phyloP scores from a whole-genome alignment of 1,140 invertebrate species.

The Drosophila watanabei region DNA sequence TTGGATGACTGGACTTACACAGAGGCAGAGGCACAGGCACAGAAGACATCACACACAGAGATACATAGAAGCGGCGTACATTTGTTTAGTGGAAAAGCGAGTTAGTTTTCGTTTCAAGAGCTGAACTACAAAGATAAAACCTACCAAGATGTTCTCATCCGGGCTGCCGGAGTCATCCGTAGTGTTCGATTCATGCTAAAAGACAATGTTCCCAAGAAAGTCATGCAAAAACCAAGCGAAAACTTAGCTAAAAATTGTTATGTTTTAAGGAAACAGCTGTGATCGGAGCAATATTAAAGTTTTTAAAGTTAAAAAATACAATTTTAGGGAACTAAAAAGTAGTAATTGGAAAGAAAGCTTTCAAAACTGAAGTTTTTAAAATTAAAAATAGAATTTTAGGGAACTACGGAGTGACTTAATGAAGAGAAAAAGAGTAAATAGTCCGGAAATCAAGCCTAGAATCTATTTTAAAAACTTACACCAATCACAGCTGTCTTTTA shows the following conservation, averaged over 20 bases:
- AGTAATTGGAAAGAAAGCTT: too few relatives aligned
- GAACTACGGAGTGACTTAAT: not conserved
- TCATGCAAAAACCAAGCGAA: conserved; percentile 67
- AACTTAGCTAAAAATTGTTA: conserved; percentile 17
- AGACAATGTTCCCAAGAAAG: conserved; percentile 33
- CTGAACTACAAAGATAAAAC: conserved; percentile 57
- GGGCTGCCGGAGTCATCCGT: conserved; percentile 86
- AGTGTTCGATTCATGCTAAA: conserved; percentile 62
- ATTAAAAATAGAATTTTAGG: not conserved
- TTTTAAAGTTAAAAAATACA: not conserved
- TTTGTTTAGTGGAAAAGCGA: conserved; percentile 56
- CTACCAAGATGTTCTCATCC: conserved; percentile 87
- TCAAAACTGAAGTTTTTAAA: not conserved
- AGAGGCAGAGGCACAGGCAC: conserved; percentile 12
- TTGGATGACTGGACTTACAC: conserved; percentile 64
- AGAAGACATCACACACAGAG: conserved; percentile 41
- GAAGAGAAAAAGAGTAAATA: not conserved
- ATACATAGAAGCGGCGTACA: conserved; percentile 15
- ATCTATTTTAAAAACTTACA: not conserved
- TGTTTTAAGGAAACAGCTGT: conserved; percentile 4
- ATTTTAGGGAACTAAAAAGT: not conserved
- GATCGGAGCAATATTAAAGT: not conserved
- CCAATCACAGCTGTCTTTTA: conserved; percentile 15
- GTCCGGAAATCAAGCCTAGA: not conserved
- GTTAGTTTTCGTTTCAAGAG: conserved; percentile 54